A percentile compares a stretch with the other conserved stretches of the same genome.
phyloP scores from a whole-genome alignment of 1,140 invertebrate genomes.

The Caenorhabditis briggsae region DNA sequence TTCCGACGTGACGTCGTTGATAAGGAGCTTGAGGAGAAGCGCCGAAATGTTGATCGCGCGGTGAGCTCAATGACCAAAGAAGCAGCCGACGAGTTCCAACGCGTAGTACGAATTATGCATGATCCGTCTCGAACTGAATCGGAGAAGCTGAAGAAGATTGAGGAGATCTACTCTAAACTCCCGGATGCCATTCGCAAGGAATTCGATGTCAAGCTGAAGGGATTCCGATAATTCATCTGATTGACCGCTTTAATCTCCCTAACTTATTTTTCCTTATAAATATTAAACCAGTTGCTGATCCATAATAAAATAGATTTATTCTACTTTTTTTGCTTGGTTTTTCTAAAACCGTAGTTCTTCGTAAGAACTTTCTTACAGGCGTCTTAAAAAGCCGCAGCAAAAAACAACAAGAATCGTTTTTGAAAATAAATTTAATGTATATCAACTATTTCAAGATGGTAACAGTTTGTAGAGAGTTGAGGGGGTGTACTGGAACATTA shows the following conservation, averaged over 20 bases:
- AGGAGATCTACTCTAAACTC: constrained; percentile 43
- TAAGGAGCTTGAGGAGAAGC: constrained; percentile 31
- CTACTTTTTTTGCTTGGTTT: not conserved
- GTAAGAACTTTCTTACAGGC: not conserved
- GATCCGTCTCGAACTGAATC: constrained; percentile 4
- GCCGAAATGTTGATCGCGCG: constrained; percentile 15
- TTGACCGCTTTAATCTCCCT: not conserved
- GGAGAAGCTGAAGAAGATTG: constrained; percentile 43
- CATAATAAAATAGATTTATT: constrained; percentile 15
- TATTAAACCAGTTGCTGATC: not conserved
- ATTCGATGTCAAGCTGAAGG: constrained; percentile 33
- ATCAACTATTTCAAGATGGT: constrained; percentile 54
- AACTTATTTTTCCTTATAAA: not conserved
- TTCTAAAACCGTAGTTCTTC: not conserved
- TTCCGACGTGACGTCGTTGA: constrained; percentile 16
- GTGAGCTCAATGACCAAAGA: constrained; percentile 42
- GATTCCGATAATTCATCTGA: constrained; percentile 1
- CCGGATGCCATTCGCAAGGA: constrained; percentile 30
- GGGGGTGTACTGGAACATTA: constrained; percentile 38
- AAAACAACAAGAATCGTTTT: constrained; percentile 44
- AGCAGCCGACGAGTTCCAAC: constrained; percentile 31
- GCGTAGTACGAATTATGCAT: constrained; percentile 36
- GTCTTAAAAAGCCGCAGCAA: not conserved
- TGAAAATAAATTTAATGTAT: constrained; percentile 54
- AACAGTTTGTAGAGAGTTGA: not conserved